Conservation (phyloP, 2,113 vertebrate genomes). For the Gobius niger region DNA sequence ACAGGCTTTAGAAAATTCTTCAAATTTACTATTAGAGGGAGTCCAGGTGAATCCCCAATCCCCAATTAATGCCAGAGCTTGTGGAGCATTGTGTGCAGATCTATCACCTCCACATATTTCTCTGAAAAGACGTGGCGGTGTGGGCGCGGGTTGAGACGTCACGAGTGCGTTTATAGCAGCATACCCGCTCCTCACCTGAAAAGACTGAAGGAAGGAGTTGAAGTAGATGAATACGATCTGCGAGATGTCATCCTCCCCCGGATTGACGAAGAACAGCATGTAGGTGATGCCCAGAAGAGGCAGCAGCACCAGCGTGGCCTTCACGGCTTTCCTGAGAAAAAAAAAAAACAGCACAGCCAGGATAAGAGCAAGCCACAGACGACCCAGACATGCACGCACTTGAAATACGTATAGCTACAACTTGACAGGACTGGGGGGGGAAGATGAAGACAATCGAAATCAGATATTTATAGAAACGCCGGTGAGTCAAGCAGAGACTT, state of each 20-base stretch:
- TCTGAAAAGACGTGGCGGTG: neutral
- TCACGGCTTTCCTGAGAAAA: conserved; percentile 91
- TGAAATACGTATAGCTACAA: neutral
- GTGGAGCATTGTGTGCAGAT: neutral
- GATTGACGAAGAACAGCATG: conserved; percentile 98
- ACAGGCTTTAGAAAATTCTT: no score
- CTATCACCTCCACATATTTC: neutral
- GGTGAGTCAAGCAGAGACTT: no score
- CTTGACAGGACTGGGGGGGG: neutral
- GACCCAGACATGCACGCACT: neutral
- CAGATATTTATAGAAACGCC: no score
- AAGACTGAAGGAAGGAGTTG: conserved; percentile 97
- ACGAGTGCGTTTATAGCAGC: neutral
- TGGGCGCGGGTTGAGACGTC: neutral
- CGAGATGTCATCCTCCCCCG: conserved; percentile 93
- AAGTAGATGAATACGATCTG: conserved; percentile 99
- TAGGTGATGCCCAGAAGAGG: conserved; percentile 96
- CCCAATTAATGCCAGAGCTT: neutral
- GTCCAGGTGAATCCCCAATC: neutral
- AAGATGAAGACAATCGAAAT: neutral
- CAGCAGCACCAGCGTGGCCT: conserved; percentile 92
- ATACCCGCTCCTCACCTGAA: conserved; percentile 84
- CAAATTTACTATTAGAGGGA: no score
- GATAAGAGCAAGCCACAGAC: neutral
- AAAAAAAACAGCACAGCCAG: neutral